Percentiles rank a stretch among this genome's conserved stretches.
phyloP scores from a whole-genome alignment of 2,888 invertebrate species.

The Limenitis arthemis region DNA sequence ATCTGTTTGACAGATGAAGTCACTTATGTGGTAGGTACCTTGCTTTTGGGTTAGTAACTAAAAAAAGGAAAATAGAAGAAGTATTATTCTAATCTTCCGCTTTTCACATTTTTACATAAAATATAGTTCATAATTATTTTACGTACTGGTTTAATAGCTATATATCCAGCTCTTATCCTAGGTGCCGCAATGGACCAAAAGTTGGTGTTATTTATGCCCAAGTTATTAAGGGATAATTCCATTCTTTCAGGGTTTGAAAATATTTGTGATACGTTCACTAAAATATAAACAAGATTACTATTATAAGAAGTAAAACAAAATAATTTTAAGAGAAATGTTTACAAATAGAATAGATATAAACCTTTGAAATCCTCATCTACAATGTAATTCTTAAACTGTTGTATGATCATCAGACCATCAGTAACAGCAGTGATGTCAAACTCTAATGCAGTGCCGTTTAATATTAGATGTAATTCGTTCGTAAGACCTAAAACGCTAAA shows the following conservation, averaged over 20 bases:
- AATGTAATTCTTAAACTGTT: constrained; percentile 57
- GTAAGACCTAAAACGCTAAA: constrained; percentile 58
- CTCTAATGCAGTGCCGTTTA: constrained; percentile 42
- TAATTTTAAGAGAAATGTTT: neutral
- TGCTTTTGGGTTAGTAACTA: constrained; percentile 43
- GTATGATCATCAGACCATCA: constrained; percentile 50
- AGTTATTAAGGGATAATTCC: constrained; percentile 34
- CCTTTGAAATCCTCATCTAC: constrained; percentile 59
- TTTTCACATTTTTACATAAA: neutral
- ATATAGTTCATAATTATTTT: neutral
- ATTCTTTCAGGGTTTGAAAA: constrained; percentile 41
- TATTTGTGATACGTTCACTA: constrained; percentile 44
- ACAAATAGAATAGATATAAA: constrained; percentile 25
- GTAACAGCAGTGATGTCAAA: constrained; percentile 51
- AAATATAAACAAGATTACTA: constrained; percentile 5
- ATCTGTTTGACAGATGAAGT: constrained; percentile 46
- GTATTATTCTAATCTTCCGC: neutral
- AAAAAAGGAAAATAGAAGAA: constrained; percentile 1
- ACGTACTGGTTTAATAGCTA: constrained; percentile 49
- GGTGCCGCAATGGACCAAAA: constrained; percentile 63
- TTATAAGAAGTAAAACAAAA: neutral
- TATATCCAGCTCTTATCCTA: constrained; percentile 42
- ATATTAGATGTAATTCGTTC: constrained; percentile 55
- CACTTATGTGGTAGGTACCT: constrained; percentile 37
- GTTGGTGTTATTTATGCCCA: constrained; percentile 60